Base-by-base conservation (phyloP, 2,113 vertebrate genomes). In the Osmerus eperlanus region DNA sequence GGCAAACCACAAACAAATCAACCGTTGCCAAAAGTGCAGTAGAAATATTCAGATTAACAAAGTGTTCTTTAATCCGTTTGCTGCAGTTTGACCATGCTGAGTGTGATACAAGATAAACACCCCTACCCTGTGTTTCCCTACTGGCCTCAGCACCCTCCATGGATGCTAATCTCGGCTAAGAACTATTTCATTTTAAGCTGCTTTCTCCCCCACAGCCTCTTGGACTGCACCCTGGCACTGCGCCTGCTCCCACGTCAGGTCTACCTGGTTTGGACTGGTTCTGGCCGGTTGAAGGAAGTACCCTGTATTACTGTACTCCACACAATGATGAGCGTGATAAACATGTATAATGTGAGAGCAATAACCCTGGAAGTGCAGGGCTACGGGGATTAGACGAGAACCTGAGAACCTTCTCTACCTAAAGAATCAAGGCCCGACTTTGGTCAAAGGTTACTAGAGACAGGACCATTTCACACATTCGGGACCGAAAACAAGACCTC, bases 201-300 rank as follows among this genome's bases (percentile, higher is more conserved):
- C 19, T n/a, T 14, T 66, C 61, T 70, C 11, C 28, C 52, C 21
- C 14, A 25, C 51, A 12, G 23, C 16, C 18, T 54, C 32, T 0
- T 8, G 41, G 41, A 47, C 41, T 60, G 36, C 70, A 55, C 47
- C 53, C 25, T 62, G n/a, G 62, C 61, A 55, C 4, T 55, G 62
- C 56, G 67, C 70, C 62, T 70, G 3, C 74, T 56, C 18, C 29
- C 19, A 66, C 66, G 55, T 76, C 71, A 63, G 19, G 12, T 61
- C 36, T 3, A 53, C 74, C 23, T 68, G 71, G 81, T 79, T 83
- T 73, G 4, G 68, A 68, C 84, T 18, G 18, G 86, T 84, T 85
- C 69, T 32, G 73, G 67, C 87, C 74, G 78, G 86, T 59, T 62
- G 9, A 64, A 68, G 54, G 19, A 74, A 77, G 66, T 4, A 71